Evolutionary conservation across 2,797 vertebrate genomes (phyloP).

Genomic region (Parotocinclus haroldoi): DNA sequence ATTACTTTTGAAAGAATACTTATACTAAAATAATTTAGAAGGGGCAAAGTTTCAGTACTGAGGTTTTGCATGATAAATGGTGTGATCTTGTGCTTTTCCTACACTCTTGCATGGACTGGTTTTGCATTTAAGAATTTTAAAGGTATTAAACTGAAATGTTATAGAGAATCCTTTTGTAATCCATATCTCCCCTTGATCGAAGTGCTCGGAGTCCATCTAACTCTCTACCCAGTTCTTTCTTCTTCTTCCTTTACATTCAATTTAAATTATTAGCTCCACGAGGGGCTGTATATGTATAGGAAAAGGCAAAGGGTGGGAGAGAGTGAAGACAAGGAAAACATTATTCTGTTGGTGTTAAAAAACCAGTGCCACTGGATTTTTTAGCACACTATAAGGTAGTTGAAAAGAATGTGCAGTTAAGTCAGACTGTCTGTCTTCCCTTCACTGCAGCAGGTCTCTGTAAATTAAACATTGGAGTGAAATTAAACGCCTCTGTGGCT

Average conservation of each 20-base stretch:
- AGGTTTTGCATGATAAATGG: background rate
- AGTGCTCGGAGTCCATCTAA: slow-evolving; percentile 45
- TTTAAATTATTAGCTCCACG: background rate
- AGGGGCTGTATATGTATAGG: background rate
- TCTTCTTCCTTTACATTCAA: background rate
- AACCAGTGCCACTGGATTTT: slow-evolving; percentile 2
- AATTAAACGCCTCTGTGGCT: slow-evolving; percentile 16
- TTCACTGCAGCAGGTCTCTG: slow-evolving; percentile 1
- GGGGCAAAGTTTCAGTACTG: background rate
- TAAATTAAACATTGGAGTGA: slow-evolving; percentile 20
- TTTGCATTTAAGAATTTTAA: slow-evolving; percentile 55
- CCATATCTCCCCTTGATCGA: slow-evolving; percentile 65
- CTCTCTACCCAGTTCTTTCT: slow-evolving; percentile 16
- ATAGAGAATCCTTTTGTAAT: slow-evolving; percentile 65
- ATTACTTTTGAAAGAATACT: background rate
- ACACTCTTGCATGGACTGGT: slow-evolving; percentile 49
- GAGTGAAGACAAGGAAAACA: slow-evolving; percentile 30
- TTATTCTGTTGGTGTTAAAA: slow-evolving; percentile 6
- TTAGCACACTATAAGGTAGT: slow-evolving; percentile 8
- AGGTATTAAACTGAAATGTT: slow-evolving; percentile 54
- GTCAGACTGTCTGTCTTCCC: background rate
- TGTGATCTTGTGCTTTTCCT: slow-evolving; percentile 25
- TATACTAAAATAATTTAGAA: background rate
- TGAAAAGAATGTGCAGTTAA: slow-evolving; percentile 7
- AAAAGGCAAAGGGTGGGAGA: background rate